Evolutionary conservation across 2,797 vertebrate species (phyloP), one percentile per base, ranked within the genome.

Genomic region (Sebastiscus tertius): DNA sequence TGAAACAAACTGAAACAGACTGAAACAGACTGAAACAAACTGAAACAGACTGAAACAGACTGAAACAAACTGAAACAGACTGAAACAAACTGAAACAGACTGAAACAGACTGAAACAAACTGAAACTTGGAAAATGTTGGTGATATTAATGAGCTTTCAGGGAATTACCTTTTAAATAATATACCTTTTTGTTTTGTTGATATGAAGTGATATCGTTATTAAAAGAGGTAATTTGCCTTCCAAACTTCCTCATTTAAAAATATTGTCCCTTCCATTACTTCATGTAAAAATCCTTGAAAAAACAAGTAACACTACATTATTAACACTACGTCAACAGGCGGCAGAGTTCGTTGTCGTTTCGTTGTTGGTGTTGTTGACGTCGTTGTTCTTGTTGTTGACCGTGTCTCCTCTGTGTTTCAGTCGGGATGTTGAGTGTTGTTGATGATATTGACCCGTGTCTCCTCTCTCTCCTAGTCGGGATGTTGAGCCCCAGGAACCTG

Each of bases 401-500:
- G 26, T 70, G 52, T 77, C 22, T 84, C 65, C 18, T 69, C 46
- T 42, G 12, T 42, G 39, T 54, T 12, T 77, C 92, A 99, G 99
- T 97, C 72, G 97, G 95, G 22, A 90, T 99, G 66, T 88, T 98
- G 92, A 96, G 13, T 42, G 5, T 14, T 14, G 39, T 14, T 42
- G 11, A 5, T 39, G 36, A 0, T 6, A 1, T 39, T 39, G 36
- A 79, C 39, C 1, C 26, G 24, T 70, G 54, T 77, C 22, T 84
- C 71, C 18, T 70, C 49, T 78, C 16, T 52, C 10, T 77, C 92
- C 6, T 86, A 99, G 99, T 97, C 72, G 98, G 96, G 22, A 91
- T 99, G 66, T 88, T 98, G 92, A 96, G 96, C 67, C 99, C 99
- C 84, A 96, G 96, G 90, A 98, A 97, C 93, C 97, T 99, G 24